These are phyloP conservation scores for Brachionus koreanus DNA, from an alignment of 1,140 invertebrate genomes.

Conservation along the genomic window DNA sequence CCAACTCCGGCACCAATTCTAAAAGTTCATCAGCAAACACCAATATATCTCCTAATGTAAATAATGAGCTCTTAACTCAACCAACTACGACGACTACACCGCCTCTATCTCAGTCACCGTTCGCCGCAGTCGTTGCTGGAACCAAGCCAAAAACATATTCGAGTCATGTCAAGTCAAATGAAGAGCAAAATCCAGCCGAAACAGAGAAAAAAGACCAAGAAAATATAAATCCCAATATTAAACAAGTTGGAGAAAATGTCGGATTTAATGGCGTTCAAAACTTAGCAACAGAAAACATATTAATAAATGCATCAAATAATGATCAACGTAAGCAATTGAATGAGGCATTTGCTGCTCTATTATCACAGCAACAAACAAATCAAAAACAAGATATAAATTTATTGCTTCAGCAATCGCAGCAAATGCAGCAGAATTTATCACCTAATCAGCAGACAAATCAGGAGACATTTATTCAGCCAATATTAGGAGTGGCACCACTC, in stretches of 20 bases:
- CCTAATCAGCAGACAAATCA: constrained; percentile 24
- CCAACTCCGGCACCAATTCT: background rate
- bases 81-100: constrained; percentile 31
- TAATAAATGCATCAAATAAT: background rate
- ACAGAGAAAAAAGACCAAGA: background rate
- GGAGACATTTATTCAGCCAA: constrained; percentile 43
- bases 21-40: background rate
- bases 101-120: constrained; percentile 16
- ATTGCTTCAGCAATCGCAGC: background rate
- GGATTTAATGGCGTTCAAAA: background rate
- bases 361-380: constrained; percentile 17
- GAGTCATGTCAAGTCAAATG: constrained; percentile 9
- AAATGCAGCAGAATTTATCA: background rate
- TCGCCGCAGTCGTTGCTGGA: constrained; percentile 9
- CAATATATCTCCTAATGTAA: background rate
- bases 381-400: constrained; percentile 5
- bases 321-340: background rate
- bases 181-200: background rate
- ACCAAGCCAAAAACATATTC: constrained; percentile 9
- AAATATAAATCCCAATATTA: background rate
- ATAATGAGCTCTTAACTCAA: background rate
- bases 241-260: background rate
- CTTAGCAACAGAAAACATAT: background rate
- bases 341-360: background rate
- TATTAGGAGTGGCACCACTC: constrained; percentile 25